These are phyloP conservation scores for Microcebus griseorufus DNA, from an alignment of 2,113 vertebrate species.

Conservation along the genomic window DNA sequence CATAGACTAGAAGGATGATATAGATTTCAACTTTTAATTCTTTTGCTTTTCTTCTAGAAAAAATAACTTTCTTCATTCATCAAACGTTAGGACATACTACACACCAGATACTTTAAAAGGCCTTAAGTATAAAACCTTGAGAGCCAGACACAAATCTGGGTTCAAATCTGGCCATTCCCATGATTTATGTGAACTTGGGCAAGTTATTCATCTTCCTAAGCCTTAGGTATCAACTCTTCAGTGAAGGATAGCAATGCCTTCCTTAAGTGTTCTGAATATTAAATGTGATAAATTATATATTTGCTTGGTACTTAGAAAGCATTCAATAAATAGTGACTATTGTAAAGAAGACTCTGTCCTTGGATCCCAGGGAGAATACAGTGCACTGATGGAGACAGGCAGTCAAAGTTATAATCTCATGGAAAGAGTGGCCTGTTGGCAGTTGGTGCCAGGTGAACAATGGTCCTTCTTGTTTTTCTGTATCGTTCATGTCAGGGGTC, in stretches of 20 bases:
- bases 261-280: neutral
- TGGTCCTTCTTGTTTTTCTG: neutral
- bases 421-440: neutral
- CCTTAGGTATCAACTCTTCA: neutral
- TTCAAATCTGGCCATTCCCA: neutral
- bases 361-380: neutral
- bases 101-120: neutral
- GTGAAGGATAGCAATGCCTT: neutral
- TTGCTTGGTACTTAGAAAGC: neutral
- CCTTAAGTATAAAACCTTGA: neutral
- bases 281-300: neutral
- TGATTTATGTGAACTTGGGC: neutral
- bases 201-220: neutral
- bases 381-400: neutral
- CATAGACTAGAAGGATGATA: neutral
- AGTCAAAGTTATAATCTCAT: neutral
- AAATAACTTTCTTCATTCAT: neutral
- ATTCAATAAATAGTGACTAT: neutral
- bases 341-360: neutral
- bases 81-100: neutral
- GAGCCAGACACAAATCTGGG: neutral
- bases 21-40: neutral
- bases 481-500: slow-evolving; percentile 16
- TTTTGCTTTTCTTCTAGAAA: neutral
- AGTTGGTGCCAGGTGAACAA: neutral